Evolutionary conservation across 2,113 vertebrate genomes (phyloP).

Genomic region (Coreoperca whiteheadi): DNA sequence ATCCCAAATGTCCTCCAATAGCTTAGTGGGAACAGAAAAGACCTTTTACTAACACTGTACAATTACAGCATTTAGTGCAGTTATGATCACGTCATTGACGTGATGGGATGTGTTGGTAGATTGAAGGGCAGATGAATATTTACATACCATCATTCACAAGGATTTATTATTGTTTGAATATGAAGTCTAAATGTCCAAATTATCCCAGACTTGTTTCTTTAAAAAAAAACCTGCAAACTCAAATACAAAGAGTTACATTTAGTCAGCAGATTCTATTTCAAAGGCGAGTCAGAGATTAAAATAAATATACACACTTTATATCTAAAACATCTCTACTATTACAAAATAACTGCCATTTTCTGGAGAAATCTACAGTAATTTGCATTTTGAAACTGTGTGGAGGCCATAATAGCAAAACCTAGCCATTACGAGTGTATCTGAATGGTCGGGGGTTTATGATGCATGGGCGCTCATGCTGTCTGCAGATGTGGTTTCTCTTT

Average conservation of each 20-base stretch:
- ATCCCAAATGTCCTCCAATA: constrained; percentile 9
- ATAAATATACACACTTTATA: constrained; percentile 39
- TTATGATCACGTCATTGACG: constrained; percentile 14
- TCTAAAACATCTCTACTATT: constrained; percentile 46
- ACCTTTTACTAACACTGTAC: constrained; percentile 1
- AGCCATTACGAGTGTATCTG: constrained; percentile 50
- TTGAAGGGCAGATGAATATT: constrained; percentile 8
- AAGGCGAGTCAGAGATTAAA: constrained; percentile 24
- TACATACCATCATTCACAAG: constrained; percentile 10
- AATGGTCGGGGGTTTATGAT: constrained; percentile 30
- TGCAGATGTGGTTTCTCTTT: constrained; percentile 55
- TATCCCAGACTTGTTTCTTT: background rate
- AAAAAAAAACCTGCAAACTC: background rate
- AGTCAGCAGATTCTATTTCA: constrained; percentile 45
- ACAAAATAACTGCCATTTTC: constrained; percentile 61
- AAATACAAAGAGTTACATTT: constrained; percentile 46
- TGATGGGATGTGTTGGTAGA: background rate
- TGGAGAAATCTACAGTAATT: constrained; percentile 49
- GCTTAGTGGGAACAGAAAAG: background rate
- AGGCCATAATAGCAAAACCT: constrained; percentile 26
- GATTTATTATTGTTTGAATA: constrained; percentile 31
- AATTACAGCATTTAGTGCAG: constrained; percentile 20
- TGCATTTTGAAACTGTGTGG: constrained; percentile 40
- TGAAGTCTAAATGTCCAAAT: constrained; percentile 17
- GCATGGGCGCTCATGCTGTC: constrained; percentile 24